Evolutionary conservation across 2,888 invertebrate species (phyloP), one percentile per base, ranked within the genome.

Genomic region (Drosophila mimica): DNA sequence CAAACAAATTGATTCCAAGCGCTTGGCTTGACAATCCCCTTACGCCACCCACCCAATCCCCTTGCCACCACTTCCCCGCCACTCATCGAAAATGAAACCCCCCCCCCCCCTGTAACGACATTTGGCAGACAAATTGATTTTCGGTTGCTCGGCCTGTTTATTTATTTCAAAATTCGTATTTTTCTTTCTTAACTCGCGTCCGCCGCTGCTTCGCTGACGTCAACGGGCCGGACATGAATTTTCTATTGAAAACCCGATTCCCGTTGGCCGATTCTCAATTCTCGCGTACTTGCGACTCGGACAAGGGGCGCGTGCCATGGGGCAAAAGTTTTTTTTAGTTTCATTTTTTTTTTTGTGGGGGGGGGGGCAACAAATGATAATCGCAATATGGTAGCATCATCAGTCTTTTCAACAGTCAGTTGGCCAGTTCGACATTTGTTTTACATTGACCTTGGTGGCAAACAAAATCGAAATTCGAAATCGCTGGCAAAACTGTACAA

Each of bases 101-200:
- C 25, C 11, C 25, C 25, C 25, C n/a, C 1, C 57, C 38, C 28
- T 52, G 61, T 67, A 62, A 71, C 60, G 68, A 66, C 75, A 75
- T 64, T 54, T 60, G 20, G 53, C 65, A 72, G 79, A 79, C 79
- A 79, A 79, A 79, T 79, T 73, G 80, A 79, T 79, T 79, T 79
- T 76, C 63, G 60, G 66, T 34, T 34, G 25, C 54, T 54, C 46
- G 43, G 40, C 61, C 51, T 61, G 70, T 76, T 79, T 79, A 79
- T 79, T 79, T 79, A 76, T 79, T 76, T 79, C 46, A 63, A 73
- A 76, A 79, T 76, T 79, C 60, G 30, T 76, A 76, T 79, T 79
- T 79, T 76, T 73, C 58, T 59, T 51, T 36, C 60, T 65, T 53
- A 60, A 28, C 74, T 62, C 64, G 63, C 74, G 64, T 70, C 59